Conservation (phyloP, 2,888 invertebrate species). For the Yponomeuta plumbellus region DNA sequence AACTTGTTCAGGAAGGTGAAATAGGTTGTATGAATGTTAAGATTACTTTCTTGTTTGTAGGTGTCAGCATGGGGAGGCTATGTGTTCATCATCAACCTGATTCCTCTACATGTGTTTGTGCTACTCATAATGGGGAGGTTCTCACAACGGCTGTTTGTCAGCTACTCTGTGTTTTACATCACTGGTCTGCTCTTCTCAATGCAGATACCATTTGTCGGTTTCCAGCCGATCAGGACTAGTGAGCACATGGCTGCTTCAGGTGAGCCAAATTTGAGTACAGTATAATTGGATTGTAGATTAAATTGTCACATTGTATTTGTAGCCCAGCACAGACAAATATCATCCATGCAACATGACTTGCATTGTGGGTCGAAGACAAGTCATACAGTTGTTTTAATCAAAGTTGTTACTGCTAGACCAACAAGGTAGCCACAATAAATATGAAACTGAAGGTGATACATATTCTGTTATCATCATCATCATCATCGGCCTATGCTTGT, state of each 20-base stretch:
- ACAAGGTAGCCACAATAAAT: too few relatives aligned
- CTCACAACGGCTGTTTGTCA: slow-evolving; percentile 93
- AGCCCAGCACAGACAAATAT: too few relatives aligned
- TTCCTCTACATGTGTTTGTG: slow-evolving; percentile 97
- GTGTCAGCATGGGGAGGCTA: slow-evolving; percentile 99
- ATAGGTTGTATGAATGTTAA: neutral
- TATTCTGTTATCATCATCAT: too few relatives aligned
- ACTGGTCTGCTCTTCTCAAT: slow-evolving; percentile 96
- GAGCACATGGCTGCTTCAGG: slow-evolving; percentile 99
- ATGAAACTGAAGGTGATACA: too few relatives aligned
- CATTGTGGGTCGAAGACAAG: too few relatives aligned
- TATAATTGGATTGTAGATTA: neutral
- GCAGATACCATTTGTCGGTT: slow-evolving; percentile 98
- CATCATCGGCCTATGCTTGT: too few relatives aligned
- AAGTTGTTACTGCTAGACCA: too few relatives aligned
- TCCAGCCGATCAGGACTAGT: slow-evolving; percentile 98
- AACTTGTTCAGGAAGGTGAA: neutral
- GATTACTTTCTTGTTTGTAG: slow-evolving; percentile 48
- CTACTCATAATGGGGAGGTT: slow-evolving; percentile 96
- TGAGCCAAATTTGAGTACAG: slow-evolving; percentile 38
- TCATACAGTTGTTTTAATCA: too few relatives aligned
- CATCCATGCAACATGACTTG: too few relatives aligned
- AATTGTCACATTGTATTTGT: neutral
- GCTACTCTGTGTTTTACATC: slow-evolving; percentile 98
- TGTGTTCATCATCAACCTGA: slow-evolving; percentile 99